Evolutionary conservation across 2,888 invertebrate genomes (phyloP), one percentile per base, ranked within the genome.

Genomic region (Gandaritis pyraliata): DNA sequence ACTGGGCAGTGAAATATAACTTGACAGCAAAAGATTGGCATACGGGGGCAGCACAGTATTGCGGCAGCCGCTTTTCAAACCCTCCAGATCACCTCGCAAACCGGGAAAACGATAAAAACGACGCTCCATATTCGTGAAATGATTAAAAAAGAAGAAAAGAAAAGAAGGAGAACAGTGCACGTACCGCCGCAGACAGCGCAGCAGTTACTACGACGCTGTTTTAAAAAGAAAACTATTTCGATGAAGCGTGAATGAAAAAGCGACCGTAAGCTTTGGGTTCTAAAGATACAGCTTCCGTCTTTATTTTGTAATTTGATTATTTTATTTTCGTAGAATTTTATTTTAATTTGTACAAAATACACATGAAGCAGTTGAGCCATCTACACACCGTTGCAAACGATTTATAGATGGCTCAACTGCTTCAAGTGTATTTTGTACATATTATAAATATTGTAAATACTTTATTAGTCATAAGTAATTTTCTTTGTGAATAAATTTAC

Each of bases 91-190:
- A 43, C 51, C 39, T 36, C 36, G 47, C 63, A 56, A 73, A 76
- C 80, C 83, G 88, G 90, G 88, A 90, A 89, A 90, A 91, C 86
- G 86, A 87, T 88, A 90, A 89, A 88, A 89, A 89, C 83, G 83
- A 84, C 86, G 88, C 79, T 84, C 90, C 90, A 92, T 91, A 92
- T 91, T 92, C 91, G 90, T 87, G 90, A 91, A 90, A 90, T 90
- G 89, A 90, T 91, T 88, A 88, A 90, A 91, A 90, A 90, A 87
- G 81, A 82, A 83, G 30, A 85, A 87, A 88, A 81, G 80, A 73
- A 80, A 76, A 75, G 71, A 69, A 53, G 13, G 46, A 71, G 82
- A 80, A 81, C 81, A 81, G 82, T 86, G 88, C 90, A 90, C 90
- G 90, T 89, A 87, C 86, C 81, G 81, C 46, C 46, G 30, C 54